Evolutionary conservation across 2,888 invertebrate species (phyloP).

Genomic region (Dioctria rufipes): DNA sequence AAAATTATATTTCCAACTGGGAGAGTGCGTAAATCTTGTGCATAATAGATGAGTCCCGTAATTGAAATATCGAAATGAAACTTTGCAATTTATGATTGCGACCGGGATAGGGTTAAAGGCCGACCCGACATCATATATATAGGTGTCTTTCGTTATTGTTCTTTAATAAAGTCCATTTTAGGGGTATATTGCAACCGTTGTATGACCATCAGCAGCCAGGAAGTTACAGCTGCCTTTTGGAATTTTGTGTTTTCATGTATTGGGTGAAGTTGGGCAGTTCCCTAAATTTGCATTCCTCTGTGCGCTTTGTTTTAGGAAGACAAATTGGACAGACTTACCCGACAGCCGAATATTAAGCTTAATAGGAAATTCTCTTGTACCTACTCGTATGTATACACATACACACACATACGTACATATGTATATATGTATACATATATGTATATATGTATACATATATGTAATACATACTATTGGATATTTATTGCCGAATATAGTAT

Average conservation of each 20-base stretch:
- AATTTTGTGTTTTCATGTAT: not conserved
- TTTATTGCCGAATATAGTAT: not conserved
- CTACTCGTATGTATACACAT: not conserved
- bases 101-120: not conserved
- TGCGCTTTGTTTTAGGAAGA: not conserved
- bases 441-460: no score
- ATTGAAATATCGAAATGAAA: slow-evolving; percentile 34
- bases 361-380: not conserved
- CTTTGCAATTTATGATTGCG: slow-evolving; percentile 24
- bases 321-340: slow-evolving; percentile 21
- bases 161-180: not conserved
- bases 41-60: slow-evolving; percentile 20
- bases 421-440: no score
- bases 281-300: slow-evolving; percentile 16
- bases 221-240: not conserved
- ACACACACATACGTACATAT: no score
- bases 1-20: slow-evolving; percentile 23
- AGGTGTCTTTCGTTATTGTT: not conserved
- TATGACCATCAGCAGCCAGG: not conserved
- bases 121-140: not conserved
- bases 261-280: slow-evolving; percentile 1
- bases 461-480: not conserved
- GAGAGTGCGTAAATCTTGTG: slow-evolving; percentile 40
- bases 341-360: slow-evolving; percentile 22
- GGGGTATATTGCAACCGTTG: not conserved